Evolutionary conservation across 2,888 invertebrate species (phyloP), one percentile per base, ranked within the genome.

Genomic region (Drosophila mettleri): DNA sequence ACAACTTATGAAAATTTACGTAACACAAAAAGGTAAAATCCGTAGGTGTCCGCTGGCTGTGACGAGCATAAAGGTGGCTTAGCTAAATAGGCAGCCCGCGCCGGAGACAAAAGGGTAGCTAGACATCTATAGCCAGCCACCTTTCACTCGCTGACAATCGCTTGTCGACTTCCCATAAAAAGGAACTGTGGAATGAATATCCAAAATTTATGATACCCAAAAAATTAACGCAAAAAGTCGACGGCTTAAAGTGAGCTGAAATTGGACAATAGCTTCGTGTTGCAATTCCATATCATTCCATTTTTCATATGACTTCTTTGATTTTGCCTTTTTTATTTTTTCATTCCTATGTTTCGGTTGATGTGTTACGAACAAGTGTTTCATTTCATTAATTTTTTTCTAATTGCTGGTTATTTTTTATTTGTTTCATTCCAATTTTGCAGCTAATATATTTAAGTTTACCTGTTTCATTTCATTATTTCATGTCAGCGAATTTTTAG

Each of bases 1-100:
- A 8, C 38, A 68, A 71, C 41, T 74, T 68, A 68, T 63, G 59
- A 74, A 61, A 63, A 74, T 71, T 74, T 74, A 63, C 67, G 74
- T 67, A 49, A 29, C 53, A 59, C 16, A 36, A 64, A 69, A 63
- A 54, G 61, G 36, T 31, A 39, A 22, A 52, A 20, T 46, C 20
- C 20, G 24, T 39, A 20, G 34, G 34, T 46, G 58, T 52, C 29
- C 20, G 34, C 24, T 10, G 29, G 20, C 24, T 51, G 20, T 20
- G 20, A 33, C 14, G 14, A 12, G 34, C 36, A 12, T 16, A 24
- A 20, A 10, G 18, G 14, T 18, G 10, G 39, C 27, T 18, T 39
- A 14, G 29, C 31, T 0, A 20, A 34, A 34, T 49, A 29, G 45
- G 48, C 48, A 4, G 31, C 14, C 29, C n/a, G 20, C 7, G 31